phyloP scores from a whole-genome alignment of 2,113 vertebrate genomes.

The Daphoenositta chrysoptera region DNA sequence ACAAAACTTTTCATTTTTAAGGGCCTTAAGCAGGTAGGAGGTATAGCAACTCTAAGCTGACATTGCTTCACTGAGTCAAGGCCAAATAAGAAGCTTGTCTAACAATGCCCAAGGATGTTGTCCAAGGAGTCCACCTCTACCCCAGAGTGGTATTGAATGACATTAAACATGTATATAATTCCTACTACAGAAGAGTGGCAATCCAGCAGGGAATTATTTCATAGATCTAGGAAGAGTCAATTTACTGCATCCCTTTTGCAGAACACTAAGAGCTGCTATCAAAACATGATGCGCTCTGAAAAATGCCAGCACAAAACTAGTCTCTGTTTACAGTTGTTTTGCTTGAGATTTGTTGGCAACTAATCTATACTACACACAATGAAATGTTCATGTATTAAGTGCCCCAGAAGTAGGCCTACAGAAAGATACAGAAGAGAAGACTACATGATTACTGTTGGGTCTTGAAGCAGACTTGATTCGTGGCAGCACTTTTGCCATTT shows the following conservation, averaged over 20 bases:
- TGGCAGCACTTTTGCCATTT: neutral
- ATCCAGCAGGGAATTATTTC: neutral
- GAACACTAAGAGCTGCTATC: neutral
- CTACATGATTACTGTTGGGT: neutral
- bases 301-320: neutral
- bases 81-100: neutral
- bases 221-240: neutral
- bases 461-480: neutral
- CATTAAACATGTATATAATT: neutral
- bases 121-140: neutral
- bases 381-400: neutral
- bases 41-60: neutral
- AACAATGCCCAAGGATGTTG: accelerated
- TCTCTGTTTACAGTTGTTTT: neutral
- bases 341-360: neutral
- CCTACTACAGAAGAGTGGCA: neutral
- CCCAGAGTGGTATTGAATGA: neutral
- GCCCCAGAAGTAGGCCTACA: neutral
- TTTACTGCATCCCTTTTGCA: neutral
- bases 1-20: neutral
- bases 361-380: neutral
- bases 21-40: neutral
- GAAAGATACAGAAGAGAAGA: neutral
- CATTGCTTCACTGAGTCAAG: neutral
- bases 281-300: accelerated